Conservation (phyloP, 2,113 vertebrate species). For the Grallaria varia region DNA sequence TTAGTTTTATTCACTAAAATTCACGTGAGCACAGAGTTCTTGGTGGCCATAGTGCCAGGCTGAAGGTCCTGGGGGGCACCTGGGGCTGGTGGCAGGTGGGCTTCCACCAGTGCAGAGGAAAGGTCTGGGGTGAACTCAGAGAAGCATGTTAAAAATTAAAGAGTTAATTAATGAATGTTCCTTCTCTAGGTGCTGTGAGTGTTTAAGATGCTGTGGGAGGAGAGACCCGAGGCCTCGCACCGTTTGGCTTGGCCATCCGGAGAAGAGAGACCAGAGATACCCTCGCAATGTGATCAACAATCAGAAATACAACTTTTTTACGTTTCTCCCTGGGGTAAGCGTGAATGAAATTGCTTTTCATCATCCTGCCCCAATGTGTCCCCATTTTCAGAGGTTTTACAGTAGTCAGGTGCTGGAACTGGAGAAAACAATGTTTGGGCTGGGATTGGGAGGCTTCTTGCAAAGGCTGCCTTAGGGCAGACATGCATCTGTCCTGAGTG, state of each 20-base stretch:
- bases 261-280: constrained; percentile 95
- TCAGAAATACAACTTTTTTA: constrained; percentile 99
- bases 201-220: constrained; percentile 90
- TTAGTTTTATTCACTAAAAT: rapidly evolving
- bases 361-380: background rate
- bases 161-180: background rate
- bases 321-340: constrained; percentile 92
- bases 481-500: background rate
- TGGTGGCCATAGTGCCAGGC: background rate
- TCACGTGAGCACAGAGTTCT: rapidly evolving
- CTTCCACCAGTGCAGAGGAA: background rate
- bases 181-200: constrained; percentile 86
- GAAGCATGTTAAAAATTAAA: background rate
- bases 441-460: background rate
- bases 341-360: rapidly evolving
- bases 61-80: rapidly evolving
- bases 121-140: background rate
- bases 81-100: background rate
- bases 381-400: background rate
- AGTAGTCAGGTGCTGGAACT: background rate
- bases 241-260: constrained; percentile 95
- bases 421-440: background rate
- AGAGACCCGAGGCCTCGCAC: constrained; percentile 92
- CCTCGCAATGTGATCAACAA: constrained; percentile 98
- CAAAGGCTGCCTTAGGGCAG: background rate